Conservation (phyloP, 1,140 invertebrate species). For the Drosophila obscura region DNA sequence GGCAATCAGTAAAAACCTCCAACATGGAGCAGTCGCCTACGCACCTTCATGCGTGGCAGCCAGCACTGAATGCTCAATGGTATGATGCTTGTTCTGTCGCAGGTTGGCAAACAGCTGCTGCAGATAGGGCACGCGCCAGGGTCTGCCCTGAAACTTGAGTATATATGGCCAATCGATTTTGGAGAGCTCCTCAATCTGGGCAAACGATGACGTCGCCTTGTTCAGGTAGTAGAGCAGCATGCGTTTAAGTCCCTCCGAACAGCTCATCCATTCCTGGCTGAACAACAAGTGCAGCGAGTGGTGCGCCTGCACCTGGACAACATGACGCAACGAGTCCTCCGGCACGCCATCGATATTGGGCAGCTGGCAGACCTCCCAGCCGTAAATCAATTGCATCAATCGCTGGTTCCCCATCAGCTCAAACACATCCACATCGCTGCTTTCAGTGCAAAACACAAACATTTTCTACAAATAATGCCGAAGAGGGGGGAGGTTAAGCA, state of each 20-base stretch:
- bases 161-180: conserved; percentile 70
- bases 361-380: conserved; percentile 66
- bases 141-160: conserved; percentile 46
- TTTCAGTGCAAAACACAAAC: conserved; percentile 53
- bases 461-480: conserved; percentile 66
- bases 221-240: conserved; percentile 54
- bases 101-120: conserved; percentile 52
- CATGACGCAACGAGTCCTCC: conserved; percentile 40
- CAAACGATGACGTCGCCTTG: conserved; percentile 33
- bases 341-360: conserved; percentile 22
- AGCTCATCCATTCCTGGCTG: conserved; percentile 68
- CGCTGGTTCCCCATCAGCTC: conserved; percentile 69
- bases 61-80: conserved; percentile 62
- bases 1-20: background rate
- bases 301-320: conserved; percentile 58
- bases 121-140: conserved; percentile 66
- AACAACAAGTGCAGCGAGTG: conserved; percentile 70
- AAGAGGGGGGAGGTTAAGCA: too few relatives aligned
- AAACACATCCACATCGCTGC: conserved; percentile 72
- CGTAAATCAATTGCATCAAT: conserved; percentile 59
- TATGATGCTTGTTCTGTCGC: conserved; percentile 46
- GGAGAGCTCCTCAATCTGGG: conserved; percentile 42
- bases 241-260: conserved; percentile 42
- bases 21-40: background rate
- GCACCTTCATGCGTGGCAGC: conserved; percentile 59